A percentile compares a stretch with the other conserved stretches of the same genome.
Conservation (phyloP, 2,888 invertebrate genomes). For the Drosophila mimica region DNA sequence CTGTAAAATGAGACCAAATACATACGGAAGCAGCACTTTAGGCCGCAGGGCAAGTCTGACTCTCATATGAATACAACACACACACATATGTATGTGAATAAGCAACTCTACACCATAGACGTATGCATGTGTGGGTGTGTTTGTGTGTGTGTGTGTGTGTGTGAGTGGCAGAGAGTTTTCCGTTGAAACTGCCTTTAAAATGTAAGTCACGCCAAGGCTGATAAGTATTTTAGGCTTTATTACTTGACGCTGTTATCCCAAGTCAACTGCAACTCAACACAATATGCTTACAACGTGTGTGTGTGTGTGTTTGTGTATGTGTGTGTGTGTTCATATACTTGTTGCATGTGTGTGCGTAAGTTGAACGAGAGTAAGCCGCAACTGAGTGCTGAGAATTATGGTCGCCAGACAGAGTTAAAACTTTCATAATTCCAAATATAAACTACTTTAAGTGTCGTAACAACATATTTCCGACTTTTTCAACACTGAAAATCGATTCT, state of each 20-base stretch:
- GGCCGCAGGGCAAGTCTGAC: constrained; percentile 46
- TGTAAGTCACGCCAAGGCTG: constrained; percentile 70
- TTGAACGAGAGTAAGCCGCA: constrained; percentile 23
- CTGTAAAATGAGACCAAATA: constrained; percentile 67
- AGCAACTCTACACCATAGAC: constrained; percentile 12
- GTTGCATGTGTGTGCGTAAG: constrained; percentile 52
- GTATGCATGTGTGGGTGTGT: background rate
- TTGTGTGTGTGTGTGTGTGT: background rate
- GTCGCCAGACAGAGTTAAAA: constrained; percentile 43
- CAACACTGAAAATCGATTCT: constrained; percentile 35
- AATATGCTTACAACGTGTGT: constrained; percentile 50
- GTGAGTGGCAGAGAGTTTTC: constrained; percentile 5
- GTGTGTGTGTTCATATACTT: constrained; percentile 43
- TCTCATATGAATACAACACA: constrained; percentile 12
- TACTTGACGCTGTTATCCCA: constrained; percentile 66
- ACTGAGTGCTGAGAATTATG: constrained; percentile 44
- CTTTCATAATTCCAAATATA: constrained; percentile 70
- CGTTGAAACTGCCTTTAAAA: constrained; percentile 73
- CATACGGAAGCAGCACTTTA: constrained; percentile 60
- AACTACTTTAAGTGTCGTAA: constrained; percentile 75
- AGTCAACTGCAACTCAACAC: constrained; percentile 54
- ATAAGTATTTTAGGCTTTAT: constrained; percentile 74
- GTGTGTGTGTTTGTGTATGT: constrained; percentile 11
- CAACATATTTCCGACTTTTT: constrained; percentile 30
- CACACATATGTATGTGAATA: background rate